Evolutionary conservation across 1,140 invertebrate species (phyloP), one percentile per base, ranked within the genome.

Genomic region (Cepaea nemoralis): DNA sequence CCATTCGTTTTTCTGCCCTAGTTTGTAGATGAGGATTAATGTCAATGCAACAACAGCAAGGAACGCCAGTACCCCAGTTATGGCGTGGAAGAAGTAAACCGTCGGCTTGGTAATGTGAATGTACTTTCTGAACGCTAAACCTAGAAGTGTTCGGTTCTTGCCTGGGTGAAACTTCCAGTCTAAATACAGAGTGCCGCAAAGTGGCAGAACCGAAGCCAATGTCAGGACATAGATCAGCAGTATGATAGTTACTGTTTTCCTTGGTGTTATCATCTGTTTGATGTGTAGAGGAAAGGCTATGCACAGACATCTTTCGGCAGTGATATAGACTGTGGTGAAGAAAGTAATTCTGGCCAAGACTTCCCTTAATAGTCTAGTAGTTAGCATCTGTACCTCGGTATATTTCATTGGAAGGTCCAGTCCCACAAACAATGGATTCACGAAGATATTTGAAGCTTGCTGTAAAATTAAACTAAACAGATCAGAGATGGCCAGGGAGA

Each of bases 151-250:
- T 73, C 42, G 12, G 37, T 73, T 73, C 14, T 22, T 37, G 10
- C 16, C 12, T 37, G 70, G 70, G 27, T 73, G 27, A 42, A 73
- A 73, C 37, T 73, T 73, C 70, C 70, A 73, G 70, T 42, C 70
- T 8, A 73, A 42, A 40, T 73, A 73, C 2, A n/a, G 10, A n/a
- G 70, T 40, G 14, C 24, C 8, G 39, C 42, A 73, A 5, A 55
- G 6, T 55, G 50, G 50, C 1, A 55, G 3, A 22, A 1, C 50
- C 2, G 50, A 14, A 2, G n/a, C 19, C 19, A 55, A 5, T 55
- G 19, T 5, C 22, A 55, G 1, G 19, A 8, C 3, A 19, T 55
- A 55, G 19, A 55, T 10, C 3, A 19, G 19, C 16, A 55, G 3
- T 2, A 55, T 55, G 22, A 22, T 55, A 22, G n/a, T 5, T 55